Conservation (phyloP, 1,140 invertebrate genomes). For the Lucilia cuprina region DNA sequence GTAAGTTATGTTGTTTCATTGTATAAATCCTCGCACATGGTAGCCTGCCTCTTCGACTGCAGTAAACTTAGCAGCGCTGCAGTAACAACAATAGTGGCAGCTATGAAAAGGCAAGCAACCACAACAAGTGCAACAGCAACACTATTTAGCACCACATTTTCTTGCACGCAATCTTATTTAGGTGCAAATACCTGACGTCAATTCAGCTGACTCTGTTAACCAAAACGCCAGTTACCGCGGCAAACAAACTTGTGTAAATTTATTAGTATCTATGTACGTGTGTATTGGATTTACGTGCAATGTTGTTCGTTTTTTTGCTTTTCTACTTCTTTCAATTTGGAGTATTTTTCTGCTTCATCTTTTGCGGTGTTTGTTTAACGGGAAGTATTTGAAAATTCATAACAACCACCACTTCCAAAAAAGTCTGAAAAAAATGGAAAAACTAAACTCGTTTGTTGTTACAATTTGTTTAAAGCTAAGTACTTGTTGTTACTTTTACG, state of each 20-base stretch:
- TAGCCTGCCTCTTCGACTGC: neutral
- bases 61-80: neutral
- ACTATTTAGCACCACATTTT: constrained; percentile 23
- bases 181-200: constrained; percentile 23
- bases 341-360: neutral
- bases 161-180: constrained; percentile 23
- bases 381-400: constrained; percentile 13
- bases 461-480: neutral
- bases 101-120: neutral
- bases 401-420: neutral
- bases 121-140: neutral
- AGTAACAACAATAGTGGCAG: neutral
- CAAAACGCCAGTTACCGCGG: neutral
- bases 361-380: neutral
- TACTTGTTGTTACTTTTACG: neutral
- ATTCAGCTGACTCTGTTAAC: neutral
- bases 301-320: neutral
- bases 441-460: neutral
- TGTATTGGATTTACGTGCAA: neutral
- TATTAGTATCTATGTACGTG: neutral
- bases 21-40: neutral
- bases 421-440: neutral
- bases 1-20: neutral
- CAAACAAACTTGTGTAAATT: neutral
- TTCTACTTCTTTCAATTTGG: neutral